Evolutionary conservation across 2,888 invertebrate species (phyloP), one percentile per base, ranked within the genome.

Genomic region (Steinernema scapterisci): DNA sequence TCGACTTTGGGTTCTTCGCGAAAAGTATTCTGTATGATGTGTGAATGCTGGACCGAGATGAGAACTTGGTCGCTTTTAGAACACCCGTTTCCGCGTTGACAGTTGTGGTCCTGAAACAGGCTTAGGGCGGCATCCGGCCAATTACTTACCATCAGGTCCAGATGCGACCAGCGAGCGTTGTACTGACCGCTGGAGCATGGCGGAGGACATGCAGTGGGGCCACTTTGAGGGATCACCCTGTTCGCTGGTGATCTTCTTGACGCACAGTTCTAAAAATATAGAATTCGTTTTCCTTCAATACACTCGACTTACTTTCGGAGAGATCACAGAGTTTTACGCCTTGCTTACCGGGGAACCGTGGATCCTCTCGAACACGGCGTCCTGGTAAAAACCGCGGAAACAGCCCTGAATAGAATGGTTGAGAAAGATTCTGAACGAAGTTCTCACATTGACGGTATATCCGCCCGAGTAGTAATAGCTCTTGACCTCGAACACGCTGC

Each of bases 401-500:
- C 79, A 79, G 16, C 78, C 79, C 73, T 78, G 23, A 31, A 63
- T 7, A 25, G 23, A 19, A 23, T 13, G 3, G 13, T 1, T 31
- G 31, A n/a, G n/a, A n/a, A n/a, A n/a, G n/a, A n/a, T n/a, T n/a
- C n/a, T n/a, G n/a, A n/a, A n/a, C 16, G 6, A 5, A 48, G 5
- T 63, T 5, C 16, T 70, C 48, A 78, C 79, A 43, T 78, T 75
- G 31, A 72, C 51, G 1, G 76, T 75, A 54, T 80, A 80, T 21
- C 21, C 45, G 6, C 80, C 79, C 0, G 70, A 27, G 71, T 80
- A 80, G 71, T 80, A 80, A 54, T 80, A 80, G 19, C 63, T 45
- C 5, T 72, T 27, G 19, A 80, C 78, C 45, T 80, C 78, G 6
- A 38, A 52, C 0, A 51, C 51, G 25, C 19, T n/a, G 6, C 74